Evolutionary conservation across 2,888 invertebrate species (phyloP).

Genomic region (Orthosia gracilis): DNA sequence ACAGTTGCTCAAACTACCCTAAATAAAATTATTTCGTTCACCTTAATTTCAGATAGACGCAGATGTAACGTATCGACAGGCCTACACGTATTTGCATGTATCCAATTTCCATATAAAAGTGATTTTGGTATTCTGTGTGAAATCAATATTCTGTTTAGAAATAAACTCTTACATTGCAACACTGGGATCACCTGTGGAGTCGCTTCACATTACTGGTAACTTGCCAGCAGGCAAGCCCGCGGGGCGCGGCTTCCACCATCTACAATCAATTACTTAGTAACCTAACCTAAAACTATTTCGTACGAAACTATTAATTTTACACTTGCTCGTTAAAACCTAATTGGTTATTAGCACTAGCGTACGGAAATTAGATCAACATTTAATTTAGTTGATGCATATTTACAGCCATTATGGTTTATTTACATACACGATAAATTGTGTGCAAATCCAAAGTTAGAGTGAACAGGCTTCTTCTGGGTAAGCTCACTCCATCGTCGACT

Average conservation of each 20-base stretch:
- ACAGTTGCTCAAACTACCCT: constrained; percentile 35
- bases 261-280: constrained; percentile 36
- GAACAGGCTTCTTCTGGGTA: too few relatives aligned
- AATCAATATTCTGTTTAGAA: too few relatives aligned
- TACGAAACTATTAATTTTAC: constrained; percentile 38
- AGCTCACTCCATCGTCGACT: too few relatives aligned
- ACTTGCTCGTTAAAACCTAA: not conserved
- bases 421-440: not conserved
- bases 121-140: too few relatives aligned
- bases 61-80: too few relatives aligned
- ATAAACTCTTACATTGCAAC: too few relatives aligned
- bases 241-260: constrained; percentile 3
- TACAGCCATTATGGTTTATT: not conserved
- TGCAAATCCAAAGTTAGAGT: too few relatives aligned
- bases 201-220: constrained; percentile 10
- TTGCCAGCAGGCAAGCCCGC: constrained; percentile 18
- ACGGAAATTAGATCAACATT: not conserved
- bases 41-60: too few relatives aligned
- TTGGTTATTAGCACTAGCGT: constrained; percentile 13
- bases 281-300: constrained; percentile 47
- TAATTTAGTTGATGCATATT: constrained; percentile 6
- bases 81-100: too few relatives aligned
- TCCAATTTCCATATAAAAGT: too few relatives aligned
- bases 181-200: too few relatives aligned
- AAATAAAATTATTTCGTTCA: constrained; percentile 34